phyloP scores from a whole-genome alignment of 2,888 invertebrate species.

The Pammene aurita region DNA sequence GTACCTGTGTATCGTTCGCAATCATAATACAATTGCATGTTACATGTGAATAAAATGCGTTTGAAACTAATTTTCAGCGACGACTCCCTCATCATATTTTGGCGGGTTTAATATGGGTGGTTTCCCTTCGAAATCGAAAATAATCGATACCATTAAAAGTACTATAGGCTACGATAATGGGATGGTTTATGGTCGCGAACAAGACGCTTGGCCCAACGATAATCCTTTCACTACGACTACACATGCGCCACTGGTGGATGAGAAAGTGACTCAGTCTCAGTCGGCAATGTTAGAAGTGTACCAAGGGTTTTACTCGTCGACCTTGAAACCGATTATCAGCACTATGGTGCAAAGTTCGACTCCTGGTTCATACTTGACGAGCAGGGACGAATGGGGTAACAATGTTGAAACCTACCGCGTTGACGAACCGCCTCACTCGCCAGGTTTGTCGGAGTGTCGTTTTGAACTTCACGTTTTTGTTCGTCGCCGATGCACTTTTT shows the following conservation, averaged over 20 bases:
- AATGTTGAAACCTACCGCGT: slow-evolving; percentile 79
- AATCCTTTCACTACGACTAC: slow-evolving; percentile 79
- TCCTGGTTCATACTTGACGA: slow-evolving; percentile 65
- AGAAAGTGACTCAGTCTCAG: slow-evolving; percentile 78
- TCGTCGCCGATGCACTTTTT: slow-evolving; percentile 72
- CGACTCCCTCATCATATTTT: slow-evolving; percentile 73
- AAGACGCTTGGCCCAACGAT: slow-evolving; percentile 79
- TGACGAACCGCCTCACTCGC: slow-evolving; percentile 80
- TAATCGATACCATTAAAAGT: slow-evolving; percentile 78
- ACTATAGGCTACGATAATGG: slow-evolving; percentile 77
- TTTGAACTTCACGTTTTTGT: slow-evolving; percentile 64
- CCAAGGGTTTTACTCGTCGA: slow-evolving; percentile 79
- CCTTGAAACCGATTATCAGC: slow-evolving; percentile 75
- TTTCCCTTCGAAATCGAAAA: slow-evolving; percentile 76
- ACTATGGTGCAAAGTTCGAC: slow-evolving; percentile 66
- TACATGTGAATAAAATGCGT: slow-evolving; percentile 63
- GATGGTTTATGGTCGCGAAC: slow-evolving; percentile 69
- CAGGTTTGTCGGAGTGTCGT: slow-evolving; percentile 82
- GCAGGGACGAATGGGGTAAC: slow-evolving; percentile 79
- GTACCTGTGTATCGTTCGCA: slow-evolving; percentile 46
- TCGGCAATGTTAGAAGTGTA: slow-evolving; percentile 81
- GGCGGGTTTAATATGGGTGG: slow-evolving; percentile 67
- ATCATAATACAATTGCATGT: slow-evolving; percentile 58
- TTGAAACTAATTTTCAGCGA: slow-evolving; percentile 76
- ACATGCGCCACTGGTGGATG: slow-evolving; percentile 71